These are phyloP conservation scores for Opisthocomus hoazin DNA, from an alignment of 2,113 vertebrate species.

Conservation along the genomic window DNA sequence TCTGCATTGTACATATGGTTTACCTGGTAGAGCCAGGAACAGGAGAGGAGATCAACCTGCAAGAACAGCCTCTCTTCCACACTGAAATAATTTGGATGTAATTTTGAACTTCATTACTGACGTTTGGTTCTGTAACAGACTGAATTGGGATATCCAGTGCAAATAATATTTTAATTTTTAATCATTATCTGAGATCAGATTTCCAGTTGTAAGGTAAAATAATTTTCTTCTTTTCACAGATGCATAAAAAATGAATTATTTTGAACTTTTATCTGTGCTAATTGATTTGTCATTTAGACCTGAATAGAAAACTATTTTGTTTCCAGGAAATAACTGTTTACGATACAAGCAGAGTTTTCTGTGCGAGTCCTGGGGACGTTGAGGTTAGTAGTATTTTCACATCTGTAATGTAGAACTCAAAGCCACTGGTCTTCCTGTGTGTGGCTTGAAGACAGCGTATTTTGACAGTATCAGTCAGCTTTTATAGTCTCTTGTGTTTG, in stretches of 20 bases:
- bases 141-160: not conserved
- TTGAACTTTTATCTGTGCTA: not conserved
- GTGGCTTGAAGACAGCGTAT: not conserved
- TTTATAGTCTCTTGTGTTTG: not conserved
- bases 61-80: not conserved
- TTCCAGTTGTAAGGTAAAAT: not conserved
- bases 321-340: not conserved
- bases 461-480: not conserved
- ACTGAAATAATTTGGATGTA: not conserved
- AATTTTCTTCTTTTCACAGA: not conserved
- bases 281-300: not conserved
- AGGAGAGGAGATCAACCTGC: not conserved
- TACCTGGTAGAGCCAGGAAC: not conserved
- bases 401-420: not conserved
- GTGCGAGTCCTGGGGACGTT: not conserved
- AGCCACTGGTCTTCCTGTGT: conserved; percentile 1
- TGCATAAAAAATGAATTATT: not conserved
- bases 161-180: not conserved
- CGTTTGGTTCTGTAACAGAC: not conserved
- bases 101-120: not conserved
- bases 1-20: rapidly evolving
- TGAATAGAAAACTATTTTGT: not conserved
- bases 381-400: conserved; percentile 20
- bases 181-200: not conserved
- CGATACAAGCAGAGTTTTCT: not conserved